Base-by-base conservation (phyloP, 2,113 vertebrate species). In the Festucalex cinctus region DNA sequence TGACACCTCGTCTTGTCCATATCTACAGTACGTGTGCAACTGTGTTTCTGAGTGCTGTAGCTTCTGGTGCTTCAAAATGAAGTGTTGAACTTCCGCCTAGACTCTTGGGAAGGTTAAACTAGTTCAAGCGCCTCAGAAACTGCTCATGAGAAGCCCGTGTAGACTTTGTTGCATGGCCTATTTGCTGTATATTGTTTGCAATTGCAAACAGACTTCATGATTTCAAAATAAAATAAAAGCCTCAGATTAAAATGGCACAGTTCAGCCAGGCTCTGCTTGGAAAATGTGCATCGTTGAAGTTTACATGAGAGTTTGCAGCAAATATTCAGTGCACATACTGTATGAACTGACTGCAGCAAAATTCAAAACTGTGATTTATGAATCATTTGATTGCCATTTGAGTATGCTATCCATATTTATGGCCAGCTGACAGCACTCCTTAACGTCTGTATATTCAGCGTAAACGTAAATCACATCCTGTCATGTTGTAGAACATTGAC, bases 381-480 rank as follows among this genome's bases (percentile, higher is more conserved):
- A 75, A 70, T 75, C 26, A 41, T 79, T 80, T 85, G 76, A 87
- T 84, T 85, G 70, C 37, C 32, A 71, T 82, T 83, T 81, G 77
- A 85, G 67, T 71, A 56, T 36, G 32, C 26, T 71, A 57, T 86
- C 70, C 68, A 86, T 87, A 86, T 87, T 79, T 84, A 83, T 80
- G 49, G 66, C 44, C 20, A 64, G 75, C 74, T 80, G 79, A 81
- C 79, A 80, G 62, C 65, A 61, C 59, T 77, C 53, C 28, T 75
- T 75, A 19, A 65, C 17, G 35, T 76, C 67, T 51, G 71, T 73
- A 62, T 78, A 73, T 81, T 73, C 71, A 61, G 68, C 51, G 57
- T 57, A 75, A 78, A 35, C 63, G 71, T 80, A 85, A 87, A 85
- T 89, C 74, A 83, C 69, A 69, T 46, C 9, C 43, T 53, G 70